Conservation (phyloP, 2,113 vertebrate genomes). For the Rhagologus leucostigma region DNA sequence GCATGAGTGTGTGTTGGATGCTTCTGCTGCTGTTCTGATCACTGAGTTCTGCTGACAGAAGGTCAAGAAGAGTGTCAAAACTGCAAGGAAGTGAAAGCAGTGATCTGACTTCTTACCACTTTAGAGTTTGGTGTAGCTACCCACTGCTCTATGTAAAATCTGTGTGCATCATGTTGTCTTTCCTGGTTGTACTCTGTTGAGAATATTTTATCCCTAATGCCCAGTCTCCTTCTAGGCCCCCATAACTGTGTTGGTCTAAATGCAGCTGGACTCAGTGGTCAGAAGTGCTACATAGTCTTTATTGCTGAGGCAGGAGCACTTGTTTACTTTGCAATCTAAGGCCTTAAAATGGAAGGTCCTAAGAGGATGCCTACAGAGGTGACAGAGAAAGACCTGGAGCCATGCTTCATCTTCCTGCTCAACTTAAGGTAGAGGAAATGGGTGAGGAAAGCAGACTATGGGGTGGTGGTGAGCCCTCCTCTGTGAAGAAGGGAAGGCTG, state of each 20-base stretch:
- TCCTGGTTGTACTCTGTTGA: not conserved
- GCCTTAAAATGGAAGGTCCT: not conserved
- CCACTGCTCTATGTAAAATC: not conserved
- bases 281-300: not conserved
- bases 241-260: not conserved
- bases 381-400: not conserved
- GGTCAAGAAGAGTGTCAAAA: not conserved
- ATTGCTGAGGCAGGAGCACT: not conserved
- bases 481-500: not conserved
- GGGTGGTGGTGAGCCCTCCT: not conserved
- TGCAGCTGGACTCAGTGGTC: not conserved
- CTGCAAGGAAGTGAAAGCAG: not conserved
- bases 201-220: not conserved
- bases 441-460: not conserved
- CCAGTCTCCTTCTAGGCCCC: not conserved
- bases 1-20: accelerated
- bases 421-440: not conserved
- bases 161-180: not conserved
- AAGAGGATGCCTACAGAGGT: not conserved
- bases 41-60: not conserved
- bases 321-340: not conserved
- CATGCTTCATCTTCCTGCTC: not conserved
- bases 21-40: not conserved
- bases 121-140: not conserved
- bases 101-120: not conserved